Conservation (phyloP, 2,888 invertebrate species). For the Drosophila nr. perissopoda region DNA sequence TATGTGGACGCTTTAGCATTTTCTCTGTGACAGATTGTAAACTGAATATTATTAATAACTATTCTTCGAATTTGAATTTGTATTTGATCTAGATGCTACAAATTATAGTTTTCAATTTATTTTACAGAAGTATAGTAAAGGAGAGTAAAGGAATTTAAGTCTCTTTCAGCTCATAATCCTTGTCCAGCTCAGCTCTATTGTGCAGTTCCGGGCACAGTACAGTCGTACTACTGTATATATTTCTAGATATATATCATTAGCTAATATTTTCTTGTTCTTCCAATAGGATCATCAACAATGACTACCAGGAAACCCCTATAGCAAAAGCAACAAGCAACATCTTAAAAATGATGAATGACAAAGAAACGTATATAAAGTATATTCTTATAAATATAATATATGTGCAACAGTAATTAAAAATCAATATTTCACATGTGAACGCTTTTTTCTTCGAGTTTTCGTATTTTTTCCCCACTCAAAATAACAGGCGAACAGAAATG, state of each 20-base stretch:
- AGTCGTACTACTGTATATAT: neutral
- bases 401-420: neutral
- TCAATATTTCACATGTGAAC: no score
- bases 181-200: neutral
- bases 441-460: no score
- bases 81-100: neutral
- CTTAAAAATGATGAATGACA: no score
- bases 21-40: neutral
- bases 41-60: neutral
- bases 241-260: neutral
- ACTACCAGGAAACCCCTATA: neutral
- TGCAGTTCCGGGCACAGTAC: neutral
- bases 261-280: neutral
- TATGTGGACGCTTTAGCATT: neutral
- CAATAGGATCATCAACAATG: neutral
- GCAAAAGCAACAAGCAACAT: no score
- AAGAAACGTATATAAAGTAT: neutral
- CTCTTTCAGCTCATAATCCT: neutral
- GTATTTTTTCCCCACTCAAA: no score
- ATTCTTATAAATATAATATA: neutral
- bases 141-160: neutral
- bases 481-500: no score
- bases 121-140: neutral
- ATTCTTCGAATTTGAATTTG: neutral
- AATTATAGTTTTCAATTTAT: neutral